phyloP scores from a whole-genome alignment of 2,113 vertebrate species.

The Arenaria interpres region DNA sequence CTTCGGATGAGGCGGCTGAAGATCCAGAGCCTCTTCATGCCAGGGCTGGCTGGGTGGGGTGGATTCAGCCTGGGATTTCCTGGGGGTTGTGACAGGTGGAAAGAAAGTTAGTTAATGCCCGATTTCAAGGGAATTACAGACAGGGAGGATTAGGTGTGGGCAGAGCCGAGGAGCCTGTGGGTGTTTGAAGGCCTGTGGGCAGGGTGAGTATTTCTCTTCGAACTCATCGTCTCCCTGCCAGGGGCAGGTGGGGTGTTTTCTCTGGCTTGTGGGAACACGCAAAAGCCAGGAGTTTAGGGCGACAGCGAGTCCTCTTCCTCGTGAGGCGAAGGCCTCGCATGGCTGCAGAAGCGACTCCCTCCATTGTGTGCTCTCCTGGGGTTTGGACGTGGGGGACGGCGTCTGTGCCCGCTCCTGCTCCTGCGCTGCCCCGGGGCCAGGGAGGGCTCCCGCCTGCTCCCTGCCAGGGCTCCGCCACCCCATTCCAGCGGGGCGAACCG shows the following conservation, averaged over 20 bases:
- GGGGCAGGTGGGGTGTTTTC: constrained; percentile 22
- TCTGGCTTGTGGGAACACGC: constrained; percentile 62
- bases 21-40: background rate
- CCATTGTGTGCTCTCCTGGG: background rate
- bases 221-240: background rate
- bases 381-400: rapidly evolving
- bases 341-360: background rate
- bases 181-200: constrained; percentile 40
- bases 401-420: rapidly evolving
- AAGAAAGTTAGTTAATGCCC: constrained; percentile 33
- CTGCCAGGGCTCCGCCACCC: background rate
- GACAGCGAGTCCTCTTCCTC: background rate
- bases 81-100: constrained; percentile 46
- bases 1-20: background rate
- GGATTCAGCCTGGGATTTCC: constrained; percentile 39
- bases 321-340: background rate
- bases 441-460: background rate
- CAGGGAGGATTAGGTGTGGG: constrained; percentile 52
- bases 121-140: constrained; percentile 51
- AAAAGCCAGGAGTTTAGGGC: background rate
- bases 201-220: constrained; percentile 51
- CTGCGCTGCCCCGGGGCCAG: rapidly evolving
- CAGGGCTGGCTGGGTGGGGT: constrained; percentile 36
- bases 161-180: constrained; percentile 17
- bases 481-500: background rate